Percentiles rank a stretch among this genome's conserved stretches.
Evolutionary conservation across 2,888 invertebrate species (phyloP).

Genomic region (Hemithea aestivaria): DNA sequence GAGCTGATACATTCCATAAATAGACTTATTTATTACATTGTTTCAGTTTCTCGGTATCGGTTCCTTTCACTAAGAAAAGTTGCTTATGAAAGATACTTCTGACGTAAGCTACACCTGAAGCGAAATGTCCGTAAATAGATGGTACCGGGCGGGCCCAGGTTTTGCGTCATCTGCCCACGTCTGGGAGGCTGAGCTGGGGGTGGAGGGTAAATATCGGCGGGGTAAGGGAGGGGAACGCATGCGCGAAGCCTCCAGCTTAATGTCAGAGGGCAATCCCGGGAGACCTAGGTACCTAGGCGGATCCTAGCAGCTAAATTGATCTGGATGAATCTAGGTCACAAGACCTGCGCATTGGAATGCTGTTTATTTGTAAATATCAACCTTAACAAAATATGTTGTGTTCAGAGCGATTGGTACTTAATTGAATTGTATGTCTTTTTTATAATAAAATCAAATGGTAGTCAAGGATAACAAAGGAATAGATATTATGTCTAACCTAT

Average conservation of each 20-base stretch:
- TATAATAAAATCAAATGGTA: too few species aligned
- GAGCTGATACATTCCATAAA: too few species aligned
- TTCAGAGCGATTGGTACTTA: background rate
- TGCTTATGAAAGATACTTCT: slow-evolving; percentile 3
- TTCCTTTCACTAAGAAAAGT: background rate
- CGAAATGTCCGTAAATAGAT: slow-evolving; percentile 54
- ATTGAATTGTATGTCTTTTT: too few species aligned
- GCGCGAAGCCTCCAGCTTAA: slow-evolving; percentile 50
- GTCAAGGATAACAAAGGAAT: too few species aligned
- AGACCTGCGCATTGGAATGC: slow-evolving; percentile 20
- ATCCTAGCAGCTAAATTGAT: slow-evolving; percentile 49
- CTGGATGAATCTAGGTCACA: slow-evolving; percentile 37
- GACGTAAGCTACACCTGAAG: slow-evolving; percentile 15
- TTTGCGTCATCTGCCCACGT: slow-evolving; percentile 66
- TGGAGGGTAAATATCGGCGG: slow-evolving; percentile 23
- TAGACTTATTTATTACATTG: too few species aligned
- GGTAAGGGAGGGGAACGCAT: slow-evolving; percentile 42
- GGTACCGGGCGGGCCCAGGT: slow-evolving; percentile 42
- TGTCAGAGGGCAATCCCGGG: slow-evolving; percentile 72
- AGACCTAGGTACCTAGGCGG: slow-evolving; percentile 52
- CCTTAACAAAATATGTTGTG: slow-evolving; percentile 4
- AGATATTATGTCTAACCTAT: too few species aligned
- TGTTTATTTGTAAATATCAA: slow-evolving; percentile 7
- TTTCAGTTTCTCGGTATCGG: too few species aligned
- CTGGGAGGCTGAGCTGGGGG: slow-evolving; percentile 27